phyloP scores from a whole-genome alignment of 2,797 vertebrate species.

The Lepidocolaptes lacrymiger region DNA sequence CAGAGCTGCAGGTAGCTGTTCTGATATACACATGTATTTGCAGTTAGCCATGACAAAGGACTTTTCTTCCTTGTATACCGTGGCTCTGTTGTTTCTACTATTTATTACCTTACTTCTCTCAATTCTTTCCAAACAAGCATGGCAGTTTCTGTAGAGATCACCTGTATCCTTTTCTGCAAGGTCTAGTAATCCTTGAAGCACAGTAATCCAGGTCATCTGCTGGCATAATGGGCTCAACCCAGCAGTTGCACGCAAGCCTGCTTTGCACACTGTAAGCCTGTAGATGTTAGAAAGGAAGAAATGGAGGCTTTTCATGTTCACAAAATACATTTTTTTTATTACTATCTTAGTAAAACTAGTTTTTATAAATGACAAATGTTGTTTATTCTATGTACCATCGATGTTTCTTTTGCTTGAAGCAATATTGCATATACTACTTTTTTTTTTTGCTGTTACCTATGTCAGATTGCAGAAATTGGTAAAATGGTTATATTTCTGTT shows the following conservation, averaged over 20 bases:
- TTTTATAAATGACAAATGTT: not conserved
- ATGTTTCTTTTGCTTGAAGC: not conserved
- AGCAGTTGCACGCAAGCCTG: not conserved
- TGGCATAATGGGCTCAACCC: not conserved
- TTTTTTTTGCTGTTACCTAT: not conserved
- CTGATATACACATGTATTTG: not conserved
- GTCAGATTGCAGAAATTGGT: not conserved
- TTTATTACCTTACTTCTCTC: not conserved
- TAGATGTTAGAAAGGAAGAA: not conserved
- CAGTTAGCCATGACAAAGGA: not conserved
- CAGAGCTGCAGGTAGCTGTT: slow-evolving; percentile 88
- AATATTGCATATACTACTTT: not conserved
- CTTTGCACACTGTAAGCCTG: not conserved
- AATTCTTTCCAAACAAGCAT: not conserved
- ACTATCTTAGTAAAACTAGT: not conserved
- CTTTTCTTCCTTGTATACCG: not conserved
- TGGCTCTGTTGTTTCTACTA: not conserved
- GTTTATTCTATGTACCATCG: not conserved
- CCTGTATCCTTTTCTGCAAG: not conserved
- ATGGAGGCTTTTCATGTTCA: not conserved
- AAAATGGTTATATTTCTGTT: not conserved
- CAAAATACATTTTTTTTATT: not conserved
- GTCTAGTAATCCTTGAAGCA: not conserved
- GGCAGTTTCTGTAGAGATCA: not conserved
- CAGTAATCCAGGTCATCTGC: not conserved